Percentiles rank a stretch among this genome's conserved stretches.
These are phyloP conservation scores for Pollenia labialis DNA, from an alignment of 2,888 invertebrate species.

Conservation along the genomic window DNA sequence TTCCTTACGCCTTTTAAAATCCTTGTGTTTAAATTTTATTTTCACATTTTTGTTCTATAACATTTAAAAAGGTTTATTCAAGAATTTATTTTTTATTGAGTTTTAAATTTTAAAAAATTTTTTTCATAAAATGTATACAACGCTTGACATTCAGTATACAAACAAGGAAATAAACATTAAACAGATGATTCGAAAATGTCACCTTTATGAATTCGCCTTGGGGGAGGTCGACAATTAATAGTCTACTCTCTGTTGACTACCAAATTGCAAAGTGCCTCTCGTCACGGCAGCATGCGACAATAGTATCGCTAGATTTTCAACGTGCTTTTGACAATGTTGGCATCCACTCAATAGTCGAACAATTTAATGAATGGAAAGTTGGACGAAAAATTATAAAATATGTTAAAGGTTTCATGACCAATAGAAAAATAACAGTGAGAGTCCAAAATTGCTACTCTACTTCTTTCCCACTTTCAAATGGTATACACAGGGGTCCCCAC, in stretches of 20 bases:
- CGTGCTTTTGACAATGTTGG: conserved; percentile 68
- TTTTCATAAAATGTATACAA: too few relatives aligned
- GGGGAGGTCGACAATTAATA: conserved; percentile 5
- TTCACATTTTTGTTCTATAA: too few relatives aligned
- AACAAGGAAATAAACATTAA: too few relatives aligned
- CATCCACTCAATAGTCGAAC: conserved; percentile 44
- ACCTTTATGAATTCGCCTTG: too few relatives aligned
- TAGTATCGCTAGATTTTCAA: conserved; percentile 62
- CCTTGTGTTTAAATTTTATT: too few relatives aligned
- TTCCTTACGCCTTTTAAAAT: too few relatives aligned
- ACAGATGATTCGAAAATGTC: too few relatives aligned
- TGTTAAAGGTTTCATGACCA: conserved; percentile 32
- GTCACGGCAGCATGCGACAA: conserved; percentile 14
- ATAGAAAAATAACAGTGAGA: conserved; percentile 39
- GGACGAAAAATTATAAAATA: conserved; percentile 35
- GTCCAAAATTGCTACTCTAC: conserved; percentile 5
- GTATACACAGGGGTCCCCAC: conserved; percentile 64
- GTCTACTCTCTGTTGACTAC: conserved; percentile 16
- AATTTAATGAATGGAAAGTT: conserved; percentile 25
- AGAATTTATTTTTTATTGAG: too few relatives aligned
- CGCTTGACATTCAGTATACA: too few relatives aligned
- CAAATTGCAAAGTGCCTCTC: conserved; percentile 26
- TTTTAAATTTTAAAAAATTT: too few relatives aligned
- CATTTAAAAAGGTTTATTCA: too few relatives aligned
- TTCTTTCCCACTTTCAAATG: conserved; percentile 31